Evolutionary conservation across 2,888 invertebrate species (phyloP), one percentile per base, ranked within the genome.

Genomic region (Limulus polyphemus): DNA sequence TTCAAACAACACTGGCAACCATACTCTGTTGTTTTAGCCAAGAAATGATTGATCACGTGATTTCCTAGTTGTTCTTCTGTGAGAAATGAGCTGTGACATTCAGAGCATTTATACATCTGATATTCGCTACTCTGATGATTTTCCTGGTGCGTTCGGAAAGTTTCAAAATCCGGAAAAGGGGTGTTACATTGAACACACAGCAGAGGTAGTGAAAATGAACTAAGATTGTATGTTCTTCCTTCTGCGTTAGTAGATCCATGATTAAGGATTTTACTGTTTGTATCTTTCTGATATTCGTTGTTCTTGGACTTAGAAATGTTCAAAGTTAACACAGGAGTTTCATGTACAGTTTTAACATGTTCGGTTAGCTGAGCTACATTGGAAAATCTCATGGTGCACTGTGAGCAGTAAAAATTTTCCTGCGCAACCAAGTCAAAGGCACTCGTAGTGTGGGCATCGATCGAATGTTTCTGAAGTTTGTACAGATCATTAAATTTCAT

Each of bases 161-260:
- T 87, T 75, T 90, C 89, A 70, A 91, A 90, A 74, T 90, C 88
- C 1, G 88, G 86, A 58, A 90, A 77, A 0, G 88, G 88, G 0
- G 88, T 88, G 61, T 85, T 85, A 71, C 90, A 90, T 71, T 89
- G 88, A 70, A 86, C 87, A 73, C 89, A 89, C 13, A 88, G 79
- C 49, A 88, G 78, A 0, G 85, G 82, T 60, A 82, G 81, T 14
- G 82, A 74, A 1, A 78, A 76, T 54, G 69, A 61, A 32, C 5
- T 32, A 32, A 32, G 7, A 3, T 32, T 32, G 32, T 7, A 32
- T 32, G 32, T 32, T 32, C 7, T 32, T 32, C 32, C 32, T 32
- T 32, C 32, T 32, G 32, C 7, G 32, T 32, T 32, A 32, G n/a
- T 14, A n/a, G 16, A 16, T 32, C 16, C 11, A 17, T 54, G 54